Percentiles rank a stretch among this genome's conserved stretches.
Conservation (phyloP, 2,888 invertebrate species). For the Andricus quercusramuli region DNA sequence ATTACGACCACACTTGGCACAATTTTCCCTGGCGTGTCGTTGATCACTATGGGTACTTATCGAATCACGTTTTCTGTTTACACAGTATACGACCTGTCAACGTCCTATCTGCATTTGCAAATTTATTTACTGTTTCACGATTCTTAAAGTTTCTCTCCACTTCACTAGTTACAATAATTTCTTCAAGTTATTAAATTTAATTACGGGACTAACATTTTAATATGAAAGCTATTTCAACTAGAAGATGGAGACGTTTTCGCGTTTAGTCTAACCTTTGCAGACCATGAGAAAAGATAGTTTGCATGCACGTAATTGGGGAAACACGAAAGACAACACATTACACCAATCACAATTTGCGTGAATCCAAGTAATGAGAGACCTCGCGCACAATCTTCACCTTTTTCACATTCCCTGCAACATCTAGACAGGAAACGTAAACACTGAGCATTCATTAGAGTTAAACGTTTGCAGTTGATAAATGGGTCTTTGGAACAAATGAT, state of each 20-base stretch:
- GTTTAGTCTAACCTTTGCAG: constrained; percentile 16
- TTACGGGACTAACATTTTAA: neutral
- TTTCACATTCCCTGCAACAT: constrained; percentile 10
- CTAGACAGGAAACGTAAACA: constrained; percentile 7
- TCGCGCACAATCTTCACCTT: constrained; percentile 9
- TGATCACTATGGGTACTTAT: constrained; percentile 27
- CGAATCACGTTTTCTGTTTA: constrained; percentile 11
- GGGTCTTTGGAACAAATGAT: neutral
- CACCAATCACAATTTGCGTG: constrained; percentile 29
- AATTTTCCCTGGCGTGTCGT: constrained; percentile 20
- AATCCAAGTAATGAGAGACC: constrained; percentile 19
- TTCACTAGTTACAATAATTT: neutral
- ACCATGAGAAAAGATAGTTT: constrained; percentile 31
- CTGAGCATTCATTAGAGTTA: constrained; percentile 15
- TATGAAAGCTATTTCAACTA: constrained; percentile 13
- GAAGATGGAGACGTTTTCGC: neutral
- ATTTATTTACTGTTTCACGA: neutral
- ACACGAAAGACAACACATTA: constrained; percentile 29
- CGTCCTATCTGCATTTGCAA: neutral
- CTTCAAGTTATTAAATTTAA: neutral
- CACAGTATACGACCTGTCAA: constrained; percentile 10
- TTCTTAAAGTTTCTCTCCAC: neutral
- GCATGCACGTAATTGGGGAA: constrained; percentile 32
- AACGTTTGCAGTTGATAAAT: neutral
- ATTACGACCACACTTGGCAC: constrained; percentile 29